Conservation (phyloP, 30 jellyfish, hydroid and myxozoan species). For the Turritopsis dohrnii region DNA sequence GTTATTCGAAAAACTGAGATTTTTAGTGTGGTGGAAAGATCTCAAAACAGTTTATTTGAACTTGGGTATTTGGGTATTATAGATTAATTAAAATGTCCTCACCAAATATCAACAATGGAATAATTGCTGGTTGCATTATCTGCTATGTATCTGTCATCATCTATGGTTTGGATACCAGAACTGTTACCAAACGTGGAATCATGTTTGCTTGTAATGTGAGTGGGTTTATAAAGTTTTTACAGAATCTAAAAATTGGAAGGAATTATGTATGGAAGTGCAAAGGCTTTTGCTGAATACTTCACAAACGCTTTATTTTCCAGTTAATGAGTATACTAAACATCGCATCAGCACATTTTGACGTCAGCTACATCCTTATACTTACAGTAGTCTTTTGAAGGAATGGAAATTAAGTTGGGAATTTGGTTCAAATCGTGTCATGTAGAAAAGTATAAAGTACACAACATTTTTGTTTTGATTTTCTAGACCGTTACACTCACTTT, state of each 20-base stretch:
- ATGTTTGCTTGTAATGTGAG: constrained; percentile 55
- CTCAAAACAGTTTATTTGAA: too few relatives aligned
- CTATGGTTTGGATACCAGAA: constrained; percentile 62
- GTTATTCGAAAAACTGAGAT: too few relatives aligned
- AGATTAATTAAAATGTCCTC: constrained; percentile 84
- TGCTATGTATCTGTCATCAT: constrained; percentile 62
- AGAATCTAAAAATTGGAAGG: neutral
- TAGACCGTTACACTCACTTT: constrained; percentile 51
- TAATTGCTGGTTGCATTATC: constrained; percentile 56
- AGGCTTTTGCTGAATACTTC: neutral
- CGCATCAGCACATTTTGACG: too few relatives aligned
- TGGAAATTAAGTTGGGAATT: too few relatives aligned
- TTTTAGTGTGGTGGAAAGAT: too few relatives aligned
- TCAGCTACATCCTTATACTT: too few relatives aligned
- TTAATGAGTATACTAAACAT: too few relatives aligned
- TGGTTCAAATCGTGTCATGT: too few relatives aligned
- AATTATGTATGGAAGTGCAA: neutral
- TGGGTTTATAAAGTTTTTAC: neutral
- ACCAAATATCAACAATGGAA: constrained; percentile 71
- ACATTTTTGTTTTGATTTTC: neutral
- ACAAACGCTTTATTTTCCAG: too few relatives aligned
- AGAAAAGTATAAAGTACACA: too few relatives aligned
- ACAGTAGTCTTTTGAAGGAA: too few relatives aligned
- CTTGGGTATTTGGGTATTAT: too few relatives aligned
- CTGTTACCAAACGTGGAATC: constrained; percentile 23